These are phyloP conservation scores for Sphaeridia pumilis DNA, from an alignment of 2,888 invertebrate genomes.

Conservation along the genomic window DNA sequence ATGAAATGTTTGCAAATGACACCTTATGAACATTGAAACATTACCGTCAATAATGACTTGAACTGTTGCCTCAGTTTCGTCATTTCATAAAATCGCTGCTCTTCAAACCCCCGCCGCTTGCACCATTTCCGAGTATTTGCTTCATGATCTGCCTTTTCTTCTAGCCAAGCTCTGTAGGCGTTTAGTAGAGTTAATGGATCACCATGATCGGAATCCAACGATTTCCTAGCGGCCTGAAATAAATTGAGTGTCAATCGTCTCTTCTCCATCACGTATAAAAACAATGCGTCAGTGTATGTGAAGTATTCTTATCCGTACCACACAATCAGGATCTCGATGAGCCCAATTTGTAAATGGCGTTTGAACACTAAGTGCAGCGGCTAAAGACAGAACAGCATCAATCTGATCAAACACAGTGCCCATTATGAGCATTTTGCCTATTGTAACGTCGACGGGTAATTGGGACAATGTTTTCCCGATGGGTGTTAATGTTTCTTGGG, in stretches of 20 bases:
- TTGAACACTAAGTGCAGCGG: constrained; percentile 85
- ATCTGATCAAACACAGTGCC: constrained; percentile 80
- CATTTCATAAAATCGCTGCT: constrained; percentile 93
- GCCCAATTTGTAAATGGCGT: constrained; percentile 83
- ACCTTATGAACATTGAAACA: not conserved
- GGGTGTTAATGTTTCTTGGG: constrained; percentile 68
- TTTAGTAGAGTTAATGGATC: constrained; percentile 85
- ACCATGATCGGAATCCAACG: constrained; percentile 85
- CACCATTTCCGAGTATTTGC: constrained; percentile 65
- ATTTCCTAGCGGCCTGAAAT: constrained; percentile 57
- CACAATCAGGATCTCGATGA: constrained; percentile 69
- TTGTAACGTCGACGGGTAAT: constrained; percentile 84
- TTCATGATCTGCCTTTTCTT: constrained; percentile 52
- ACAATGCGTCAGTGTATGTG: not conserved
- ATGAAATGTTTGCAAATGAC: not conserved
- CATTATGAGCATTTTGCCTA: constrained; percentile 91
- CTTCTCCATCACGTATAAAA: not conserved
- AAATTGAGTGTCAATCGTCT: not conserved
- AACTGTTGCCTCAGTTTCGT: constrained; percentile 86
- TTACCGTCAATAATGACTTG: constrained; percentile 61
- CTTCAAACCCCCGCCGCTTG: constrained; percentile 76
- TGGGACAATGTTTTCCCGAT: constrained; percentile 75
- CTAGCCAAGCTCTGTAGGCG: constrained; percentile 78
- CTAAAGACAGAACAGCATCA: constrained; percentile 75
- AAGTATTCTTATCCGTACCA: too few species aligned